Conservation (phyloP, 2,888 invertebrate genomes). For the Erynnis tages region DNA sequence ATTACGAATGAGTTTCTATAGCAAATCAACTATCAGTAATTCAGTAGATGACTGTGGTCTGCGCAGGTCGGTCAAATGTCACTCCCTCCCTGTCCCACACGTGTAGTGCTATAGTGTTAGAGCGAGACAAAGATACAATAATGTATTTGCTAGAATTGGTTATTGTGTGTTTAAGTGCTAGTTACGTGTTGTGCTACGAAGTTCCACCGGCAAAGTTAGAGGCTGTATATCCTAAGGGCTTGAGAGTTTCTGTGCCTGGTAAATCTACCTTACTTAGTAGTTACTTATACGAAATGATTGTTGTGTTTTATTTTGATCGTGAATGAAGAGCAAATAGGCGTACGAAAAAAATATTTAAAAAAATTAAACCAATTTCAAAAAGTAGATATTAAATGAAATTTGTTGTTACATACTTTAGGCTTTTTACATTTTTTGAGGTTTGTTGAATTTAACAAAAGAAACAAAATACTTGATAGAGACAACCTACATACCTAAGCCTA, state of each 20-base stretch:
- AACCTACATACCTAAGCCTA: too few species aligned
- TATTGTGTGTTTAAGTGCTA: background rate
- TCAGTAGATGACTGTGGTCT: background rate
- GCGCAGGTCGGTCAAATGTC: background rate
- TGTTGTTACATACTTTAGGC: too few species aligned
- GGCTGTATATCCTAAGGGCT: conserved; percentile 1
- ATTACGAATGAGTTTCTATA: background rate
- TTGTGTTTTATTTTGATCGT: too few species aligned
- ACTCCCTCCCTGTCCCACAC: background rate
- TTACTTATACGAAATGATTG: too few species aligned
- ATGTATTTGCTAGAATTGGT: conserved; percentile 2
- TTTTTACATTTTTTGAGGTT: too few species aligned
- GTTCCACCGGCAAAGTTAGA: conserved; percentile 3
- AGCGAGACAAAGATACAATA: background rate
- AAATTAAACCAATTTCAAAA: too few species aligned
- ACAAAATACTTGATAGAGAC: too few species aligned
- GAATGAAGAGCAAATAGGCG: too few species aligned
- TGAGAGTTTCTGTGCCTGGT: conserved; percentile 5
- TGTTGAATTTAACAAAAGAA: too few species aligned
- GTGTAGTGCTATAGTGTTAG: background rate
- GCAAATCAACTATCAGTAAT: background rate
- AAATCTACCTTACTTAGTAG: too few species aligned
- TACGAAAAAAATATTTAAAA: too few species aligned
- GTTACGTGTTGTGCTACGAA: background rate
- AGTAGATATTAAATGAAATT: too few species aligned